Evolutionary conservation across 2,888 invertebrate genomes (phyloP).

Genomic region (Dione juno): DNA sequence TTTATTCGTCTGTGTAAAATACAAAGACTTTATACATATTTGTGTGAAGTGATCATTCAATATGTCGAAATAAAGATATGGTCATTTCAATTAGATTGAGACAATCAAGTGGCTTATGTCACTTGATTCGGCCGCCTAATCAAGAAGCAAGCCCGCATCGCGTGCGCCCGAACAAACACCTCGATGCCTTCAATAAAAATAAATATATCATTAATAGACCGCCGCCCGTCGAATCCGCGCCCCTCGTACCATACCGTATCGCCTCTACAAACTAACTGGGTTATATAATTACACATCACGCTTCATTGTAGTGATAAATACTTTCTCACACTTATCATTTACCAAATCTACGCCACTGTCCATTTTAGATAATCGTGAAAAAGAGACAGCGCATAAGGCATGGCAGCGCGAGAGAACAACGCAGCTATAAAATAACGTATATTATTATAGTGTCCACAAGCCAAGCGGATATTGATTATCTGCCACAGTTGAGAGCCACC

Average conservation of each 20-base stretch:
- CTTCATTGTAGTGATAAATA: conserved; percentile 83
- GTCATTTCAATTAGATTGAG: conserved; percentile 51
- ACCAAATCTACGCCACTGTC: conserved; percentile 84
- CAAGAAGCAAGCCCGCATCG: conserved; percentile 69
- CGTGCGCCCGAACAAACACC: conserved; percentile 59
- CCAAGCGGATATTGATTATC: conserved; percentile 85
- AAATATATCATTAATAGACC: conserved; percentile 69
- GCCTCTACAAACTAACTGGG: conserved; percentile 73
- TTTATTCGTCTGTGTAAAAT: no score
- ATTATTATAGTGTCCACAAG: conserved; percentile 84
- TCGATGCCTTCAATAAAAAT: conserved; percentile 70
- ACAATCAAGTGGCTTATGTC: conserved; percentile 61
- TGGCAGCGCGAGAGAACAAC: conserved; percentile 56
- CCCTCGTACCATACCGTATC: conserved; percentile 56
- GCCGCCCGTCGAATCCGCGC: conserved; percentile 43
- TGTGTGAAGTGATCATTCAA: no score
- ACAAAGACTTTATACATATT: no score
- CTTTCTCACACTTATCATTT: conserved; percentile 84
- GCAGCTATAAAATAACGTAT: conserved; percentile 79
- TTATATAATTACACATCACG: conserved; percentile 82
- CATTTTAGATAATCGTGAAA: conserved; percentile 82
- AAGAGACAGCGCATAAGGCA: conserved; percentile 57
- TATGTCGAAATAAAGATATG: conserved; percentile 40
- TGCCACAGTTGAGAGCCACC: conserved; percentile 84
- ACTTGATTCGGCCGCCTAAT: conserved; percentile 58